Base-by-base conservation (phyloP, 2,797 vertebrate species). In the Siniperca scherzeri region DNA sequence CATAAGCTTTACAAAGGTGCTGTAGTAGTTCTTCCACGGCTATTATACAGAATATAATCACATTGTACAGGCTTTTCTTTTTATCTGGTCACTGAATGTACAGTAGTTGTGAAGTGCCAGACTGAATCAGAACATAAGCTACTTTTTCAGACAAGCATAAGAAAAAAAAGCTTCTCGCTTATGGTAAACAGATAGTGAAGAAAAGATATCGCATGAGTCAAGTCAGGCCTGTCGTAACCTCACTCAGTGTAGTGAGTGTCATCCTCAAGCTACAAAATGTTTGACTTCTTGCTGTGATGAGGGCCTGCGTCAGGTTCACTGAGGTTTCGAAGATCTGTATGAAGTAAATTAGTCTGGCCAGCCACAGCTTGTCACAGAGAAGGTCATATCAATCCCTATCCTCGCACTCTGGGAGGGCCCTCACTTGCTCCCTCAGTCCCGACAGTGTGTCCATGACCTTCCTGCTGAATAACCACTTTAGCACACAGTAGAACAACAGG, bases 351-450 rank as follows among this genome's bases (percentile, higher is more conserved):
- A 70, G 46, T 79, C 61, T 25, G 56, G 46, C 61, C 52, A 52
- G 55, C n/a, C 74, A 64, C 67, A 82, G 78, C 70, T 66, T 71
- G 66, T 78, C 44, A 70, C n/a, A 53, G 46, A 70, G 40, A 82
- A 85, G 56, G 61, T 83, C 68, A 85, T 72, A 61, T 60, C 78
- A 78, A 59, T 66, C 68, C 70, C 78, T 11, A 17, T 52, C 50
- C 46, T 74, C 4, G 27, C 1, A 76, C 68, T 69, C 56, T 48
- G 19, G 71, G 16, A 77, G 70, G 64, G 33, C 9, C 46, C 22
- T 75, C 70, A 42, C 16, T 1, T 52, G 33, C 67, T 44, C 7
- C n/a, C 17, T 48, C 38, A n/a, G 48, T 66, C 68, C 30, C 16
- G 0, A 57, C 48, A 36, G 66, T 59, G 53, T 62, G n/a, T 52